Evolutionary conservation across 2,797 vertebrate genomes (phyloP), one percentile per base, ranked within the genome.

Genomic region (Dromococcyx pavoninus): DNA sequence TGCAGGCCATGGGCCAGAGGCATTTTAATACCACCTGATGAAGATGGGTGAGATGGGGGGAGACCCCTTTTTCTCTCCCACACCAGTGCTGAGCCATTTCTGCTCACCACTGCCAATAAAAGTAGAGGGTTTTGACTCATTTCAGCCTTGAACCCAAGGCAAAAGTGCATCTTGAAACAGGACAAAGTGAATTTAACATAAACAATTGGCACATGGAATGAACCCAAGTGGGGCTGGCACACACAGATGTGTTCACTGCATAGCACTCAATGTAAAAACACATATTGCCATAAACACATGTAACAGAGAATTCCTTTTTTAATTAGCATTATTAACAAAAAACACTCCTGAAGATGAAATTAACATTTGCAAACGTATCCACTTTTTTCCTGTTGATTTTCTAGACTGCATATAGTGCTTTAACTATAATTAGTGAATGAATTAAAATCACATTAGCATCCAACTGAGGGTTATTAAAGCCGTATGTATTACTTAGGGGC

Each of bases 321-420:
- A 88, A 75, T 89, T 74, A 82, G 50, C 80, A 78, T 67, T 94
- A 93, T 87, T 87, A 88, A 86, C 71, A 86, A 87, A 71, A 84
- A 67, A 0, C 50, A 51, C 65, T 51, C 93, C 74, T 83, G 69
- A 89, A 85, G 80, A 96, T 54, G 25, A 93, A 93, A 95, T 87
- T 80, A 93, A 65, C 72, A 67, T 77, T 92, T 77, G 75, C 66
- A 92, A 93, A 89, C 3, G 9, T 50, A 96, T 64, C 76, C 12
- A 7, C 90, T 73, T 89, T 89, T 93, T 87, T 95, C 62, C 80
- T 69, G 69, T 81, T 92, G 91, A 74, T 88, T 96, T 96, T 94
- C 89, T 92, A 87, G 91, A 54, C 71, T 77, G 74, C 22, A 82
- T 69, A 44, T 5, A 89, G 64, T 81, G 86, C 69, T 86, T 86